phyloP scores from a whole-genome alignment of 2,797 vertebrate species.

The Acipenser ruthenus region DNA sequence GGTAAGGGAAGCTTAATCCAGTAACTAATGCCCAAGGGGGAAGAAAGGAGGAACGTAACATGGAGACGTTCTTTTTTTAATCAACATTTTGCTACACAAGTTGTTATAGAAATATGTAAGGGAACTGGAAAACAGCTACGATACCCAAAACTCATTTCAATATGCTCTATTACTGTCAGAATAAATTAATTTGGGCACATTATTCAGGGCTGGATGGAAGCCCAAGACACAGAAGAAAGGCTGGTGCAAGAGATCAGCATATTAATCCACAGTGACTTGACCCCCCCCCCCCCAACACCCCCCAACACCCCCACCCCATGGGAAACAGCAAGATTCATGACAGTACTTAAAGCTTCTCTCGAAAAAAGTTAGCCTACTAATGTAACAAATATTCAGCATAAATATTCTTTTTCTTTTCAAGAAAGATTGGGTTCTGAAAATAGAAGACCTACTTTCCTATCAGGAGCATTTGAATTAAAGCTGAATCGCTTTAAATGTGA shows the following conservation, averaged over 20 bases:
- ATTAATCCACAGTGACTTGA: conserved; percentile 2
- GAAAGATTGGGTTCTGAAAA: conserved; percentile 22
- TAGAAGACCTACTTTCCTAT: conserved; percentile 19
- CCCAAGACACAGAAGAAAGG: not conserved
- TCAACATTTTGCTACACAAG: not conserved
- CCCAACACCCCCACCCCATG: conserved; percentile 21
- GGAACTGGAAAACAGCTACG: not conserved
- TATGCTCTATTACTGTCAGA: not conserved
- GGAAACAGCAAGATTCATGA: too few relatives aligned
- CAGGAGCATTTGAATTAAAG: not conserved
- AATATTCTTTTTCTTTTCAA: conserved; percentile 15
- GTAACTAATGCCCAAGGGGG: not conserved
- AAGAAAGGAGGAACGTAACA: not conserved
- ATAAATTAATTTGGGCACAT: conserved; percentile 7
- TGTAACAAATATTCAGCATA: not conserved
- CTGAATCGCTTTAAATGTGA: conserved; percentile 5
- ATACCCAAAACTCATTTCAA: not conserved
- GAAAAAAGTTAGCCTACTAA: too few relatives aligned
- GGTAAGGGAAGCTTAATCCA: not conserved
- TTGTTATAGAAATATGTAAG: not conserved
- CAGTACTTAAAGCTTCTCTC: too few relatives aligned
- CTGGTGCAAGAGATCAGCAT: not conserved
- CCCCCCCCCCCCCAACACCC: not conserved
- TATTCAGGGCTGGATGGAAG: not conserved
- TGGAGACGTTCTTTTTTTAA: conserved; percentile 2